Evolutionary conservation across 1,140 invertebrate genomes (phyloP), one percentile per base, ranked within the genome.

Genomic region (Meteorus sp.): DNA sequence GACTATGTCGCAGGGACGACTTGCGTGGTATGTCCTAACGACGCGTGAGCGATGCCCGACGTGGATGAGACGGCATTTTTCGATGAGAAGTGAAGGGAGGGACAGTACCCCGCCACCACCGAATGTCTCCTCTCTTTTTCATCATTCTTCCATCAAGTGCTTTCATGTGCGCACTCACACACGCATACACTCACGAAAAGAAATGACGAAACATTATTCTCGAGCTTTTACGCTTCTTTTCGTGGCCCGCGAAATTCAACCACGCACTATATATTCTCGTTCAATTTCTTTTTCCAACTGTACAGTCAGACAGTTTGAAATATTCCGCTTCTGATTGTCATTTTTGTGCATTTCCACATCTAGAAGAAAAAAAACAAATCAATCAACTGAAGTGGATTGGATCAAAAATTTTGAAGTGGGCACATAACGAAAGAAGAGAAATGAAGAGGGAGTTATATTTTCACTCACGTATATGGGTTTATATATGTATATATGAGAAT

Each of bases 51-150:
- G 72, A 73, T 73, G 71, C 65, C 67, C 69, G 65, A 66, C 65
- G 37, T 67, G 45, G 67, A 73, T 73, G 72, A 73, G 71, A 71
- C 65, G 70, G 72, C 72, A 72, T 70, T 71, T 74, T 71, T 62
- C 63, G 64, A 65, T 59, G 61, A 71, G 60, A 65, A 58, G 63
- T 60, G 56, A 66, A 56, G 33, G 19, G 29, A 27, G 31, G 27
- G 15, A 45, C 41, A n/a, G n/a, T n/a, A n/a, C n/a, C n/a, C n/a
- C n/a, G n/a, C n/a, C n/a, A n/a, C 17, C 33, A 47, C 51, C 11
- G 22, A 51, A 45, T 23, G 25, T 41, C 9, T 50, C 29, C 39
- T 31, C 52, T 37, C 39, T 22, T 53, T 55, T 56, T 48, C 11
- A 27, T 35, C 27, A 19, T 35, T 20, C 27, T 29, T 39, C 37